phyloP scores from a whole-genome alignment of 2,113 vertebrate genomes.

The Ameiurus melas region DNA sequence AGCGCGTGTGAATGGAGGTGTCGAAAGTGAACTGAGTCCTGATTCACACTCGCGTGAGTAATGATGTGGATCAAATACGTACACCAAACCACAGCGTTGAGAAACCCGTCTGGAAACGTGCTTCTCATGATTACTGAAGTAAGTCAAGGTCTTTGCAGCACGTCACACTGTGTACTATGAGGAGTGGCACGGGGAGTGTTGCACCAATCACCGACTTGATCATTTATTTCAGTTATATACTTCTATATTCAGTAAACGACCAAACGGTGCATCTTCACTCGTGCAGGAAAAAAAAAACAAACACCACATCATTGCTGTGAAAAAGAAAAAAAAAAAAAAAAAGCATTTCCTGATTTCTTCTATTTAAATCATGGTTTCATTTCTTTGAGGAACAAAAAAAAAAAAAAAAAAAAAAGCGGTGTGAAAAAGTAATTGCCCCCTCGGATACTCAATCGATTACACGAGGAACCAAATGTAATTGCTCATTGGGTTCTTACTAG shows the following conservation, averaged over 20 bases:
- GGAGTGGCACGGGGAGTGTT: neutral
- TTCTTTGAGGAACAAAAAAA: neutral
- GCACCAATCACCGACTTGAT: neutral
- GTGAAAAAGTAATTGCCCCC: neutral
- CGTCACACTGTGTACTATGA: neutral
- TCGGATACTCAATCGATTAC: neutral
- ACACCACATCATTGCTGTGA: neutral
- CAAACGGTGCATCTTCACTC: neutral
- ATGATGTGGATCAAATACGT: constrained; percentile 23
- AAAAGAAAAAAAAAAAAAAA: neutral
- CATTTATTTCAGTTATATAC: neutral
- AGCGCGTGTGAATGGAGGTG: neutral
- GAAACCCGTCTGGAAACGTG: constrained; percentile 4
- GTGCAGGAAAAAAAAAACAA: neutral
- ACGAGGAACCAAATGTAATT: neutral
- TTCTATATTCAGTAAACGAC: neutral
- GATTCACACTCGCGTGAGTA: constrained; percentile 15
- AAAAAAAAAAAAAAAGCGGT: neutral
- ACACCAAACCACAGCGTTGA: constrained; percentile 9
- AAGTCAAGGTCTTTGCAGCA: neutral
- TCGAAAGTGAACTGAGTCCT: constrained; percentile 15
- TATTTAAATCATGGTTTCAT: neutral
- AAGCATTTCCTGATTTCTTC: neutral
- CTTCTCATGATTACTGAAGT: neutral
- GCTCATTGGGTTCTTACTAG: neutral